Percentiles rank a stretch among this genome's conserved stretches.
These are phyloP conservation scores for Bradysia coprophila DNA, from an alignment of 1,140 invertebrate genomes.

Conservation along the genomic window DNA sequence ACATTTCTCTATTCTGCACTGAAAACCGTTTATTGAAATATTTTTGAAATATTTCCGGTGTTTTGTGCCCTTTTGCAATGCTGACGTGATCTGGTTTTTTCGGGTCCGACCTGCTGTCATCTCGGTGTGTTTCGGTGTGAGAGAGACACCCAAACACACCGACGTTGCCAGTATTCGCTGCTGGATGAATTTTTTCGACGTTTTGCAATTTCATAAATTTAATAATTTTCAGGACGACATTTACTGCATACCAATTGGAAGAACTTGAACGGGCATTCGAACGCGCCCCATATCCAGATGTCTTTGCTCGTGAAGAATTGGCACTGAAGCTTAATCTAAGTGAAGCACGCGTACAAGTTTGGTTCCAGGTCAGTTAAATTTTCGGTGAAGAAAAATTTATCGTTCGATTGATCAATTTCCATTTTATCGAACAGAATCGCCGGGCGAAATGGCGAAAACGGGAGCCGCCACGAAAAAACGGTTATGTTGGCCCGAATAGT, in stretches of 20 bases:
- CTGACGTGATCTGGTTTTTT: too few species aligned
- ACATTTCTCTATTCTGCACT: too few species aligned
- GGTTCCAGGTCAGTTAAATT: slow-evolving; percentile 23
- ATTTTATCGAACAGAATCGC: slow-evolving; percentile 49
- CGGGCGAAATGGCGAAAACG: slow-evolving; percentile 95
- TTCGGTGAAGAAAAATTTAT: not conserved
- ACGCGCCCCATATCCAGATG: slow-evolving; percentile 88
- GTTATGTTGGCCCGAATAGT: slow-evolving; percentile 45
- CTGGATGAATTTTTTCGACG: too few species aligned
- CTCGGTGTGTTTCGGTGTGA: too few species aligned
- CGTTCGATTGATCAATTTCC: too few species aligned
- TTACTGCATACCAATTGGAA: slow-evolving; percentile 88
- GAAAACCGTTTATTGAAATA: too few species aligned
- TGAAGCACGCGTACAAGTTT: slow-evolving; percentile 79
- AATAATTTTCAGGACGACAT: slow-evolving; percentile 69
- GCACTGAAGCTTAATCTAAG: slow-evolving; percentile 77
- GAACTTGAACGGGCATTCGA: slow-evolving; percentile 89
- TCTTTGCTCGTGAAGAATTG: slow-evolving; percentile 86
- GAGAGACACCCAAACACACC: too few species aligned
- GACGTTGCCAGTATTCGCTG: too few species aligned
- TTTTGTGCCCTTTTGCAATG: too few species aligned
- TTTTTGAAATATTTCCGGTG: too few species aligned
- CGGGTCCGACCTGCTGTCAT: too few species aligned
- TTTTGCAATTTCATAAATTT: too few species aligned
- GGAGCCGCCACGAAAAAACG: slow-evolving; percentile 87